These are phyloP conservation scores for Ciconia nigra DNA, from an alignment of 2,797 vertebrate genomes.

Conservation along the genomic window DNA sequence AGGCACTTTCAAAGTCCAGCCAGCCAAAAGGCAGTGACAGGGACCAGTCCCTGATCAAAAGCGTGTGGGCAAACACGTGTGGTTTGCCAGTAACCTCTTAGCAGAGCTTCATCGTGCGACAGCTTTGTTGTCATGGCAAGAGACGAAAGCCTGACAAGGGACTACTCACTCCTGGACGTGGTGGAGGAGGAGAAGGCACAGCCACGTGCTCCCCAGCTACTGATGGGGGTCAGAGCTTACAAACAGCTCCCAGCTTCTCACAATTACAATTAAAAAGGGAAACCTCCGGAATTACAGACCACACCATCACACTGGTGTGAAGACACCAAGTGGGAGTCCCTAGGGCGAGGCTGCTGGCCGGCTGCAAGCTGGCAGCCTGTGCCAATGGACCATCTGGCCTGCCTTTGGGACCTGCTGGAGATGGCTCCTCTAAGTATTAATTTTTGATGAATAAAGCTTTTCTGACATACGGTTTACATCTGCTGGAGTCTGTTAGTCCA, in stretches of 20 bases:
- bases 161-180: rapidly evolving
- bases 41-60: not conserved
- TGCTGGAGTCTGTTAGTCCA: not conserved
- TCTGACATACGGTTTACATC: not conserved
- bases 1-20: not conserved
- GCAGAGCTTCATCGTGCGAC: not conserved
- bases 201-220: not conserved
- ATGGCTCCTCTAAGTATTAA: not conserved
- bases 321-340: not conserved
- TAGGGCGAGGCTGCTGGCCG: not conserved
- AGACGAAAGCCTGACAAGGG: not conserved
- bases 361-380: not conserved
- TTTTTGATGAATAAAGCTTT: not conserved
- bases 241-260: not conserved
- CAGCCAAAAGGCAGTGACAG: not conserved
- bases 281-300: not conserved
- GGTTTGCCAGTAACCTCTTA: not conserved
- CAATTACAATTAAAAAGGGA: not conserved
- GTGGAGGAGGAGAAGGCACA: not conserved
- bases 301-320: not conserved
- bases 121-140: not conserved
- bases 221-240: not conserved
- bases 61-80: rapidly evolving
- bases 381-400: not conserved
- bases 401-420: not conserved